A percentile compares a stretch with the other conserved stretches of the same genome.
Conservation (phyloP, 2,888 invertebrate genomes). For the Acrobasis suavella region DNA sequence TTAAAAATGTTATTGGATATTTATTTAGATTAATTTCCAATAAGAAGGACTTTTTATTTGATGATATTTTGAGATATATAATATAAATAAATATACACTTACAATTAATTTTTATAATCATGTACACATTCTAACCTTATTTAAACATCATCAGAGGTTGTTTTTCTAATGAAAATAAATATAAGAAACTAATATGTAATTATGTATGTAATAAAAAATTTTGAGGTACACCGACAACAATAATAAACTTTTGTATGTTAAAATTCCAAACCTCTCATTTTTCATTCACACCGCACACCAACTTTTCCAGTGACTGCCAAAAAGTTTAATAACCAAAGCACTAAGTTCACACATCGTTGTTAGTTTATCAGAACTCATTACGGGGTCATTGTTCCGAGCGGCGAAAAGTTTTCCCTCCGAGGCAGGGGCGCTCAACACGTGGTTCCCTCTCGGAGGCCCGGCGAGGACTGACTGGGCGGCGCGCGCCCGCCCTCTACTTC, state of each 20-base stretch:
- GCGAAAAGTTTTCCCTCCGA: constrained; percentile 69
- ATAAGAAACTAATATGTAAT: too few relatives aligned
- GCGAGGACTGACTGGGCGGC: constrained; percentile 43
- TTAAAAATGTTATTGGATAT: too few relatives aligned
- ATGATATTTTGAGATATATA: too few relatives aligned
- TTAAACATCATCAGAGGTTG: too few relatives aligned
- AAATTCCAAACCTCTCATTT: constrained; percentile 59
- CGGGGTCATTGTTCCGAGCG: constrained; percentile 36
- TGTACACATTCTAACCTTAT: too few relatives aligned
- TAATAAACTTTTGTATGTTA: constrained; percentile 2
- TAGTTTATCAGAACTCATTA: constrained; percentile 29
- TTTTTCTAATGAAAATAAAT: too few relatives aligned
- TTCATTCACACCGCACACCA: constrained; percentile 43
- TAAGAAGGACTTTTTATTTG: too few relatives aligned
- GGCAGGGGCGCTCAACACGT: constrained; percentile 41
- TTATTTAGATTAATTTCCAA: too few relatives aligned
- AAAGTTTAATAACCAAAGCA: constrained; percentile 42
- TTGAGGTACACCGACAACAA: neutral
- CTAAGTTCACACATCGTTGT: constrained; percentile 44
- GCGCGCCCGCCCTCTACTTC: constrained; percentile 31
- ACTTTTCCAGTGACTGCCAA: constrained; percentile 38
- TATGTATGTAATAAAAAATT: neutral
- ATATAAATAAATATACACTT: too few relatives aligned
- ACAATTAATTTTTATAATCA: too few relatives aligned
- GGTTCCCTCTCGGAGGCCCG: constrained; percentile 38